Percentiles rank a stretch among this genome's conserved stretches.
Conservation (phyloP, 2,113 vertebrate species). For the Sphaerodactylus townsendi region DNA sequence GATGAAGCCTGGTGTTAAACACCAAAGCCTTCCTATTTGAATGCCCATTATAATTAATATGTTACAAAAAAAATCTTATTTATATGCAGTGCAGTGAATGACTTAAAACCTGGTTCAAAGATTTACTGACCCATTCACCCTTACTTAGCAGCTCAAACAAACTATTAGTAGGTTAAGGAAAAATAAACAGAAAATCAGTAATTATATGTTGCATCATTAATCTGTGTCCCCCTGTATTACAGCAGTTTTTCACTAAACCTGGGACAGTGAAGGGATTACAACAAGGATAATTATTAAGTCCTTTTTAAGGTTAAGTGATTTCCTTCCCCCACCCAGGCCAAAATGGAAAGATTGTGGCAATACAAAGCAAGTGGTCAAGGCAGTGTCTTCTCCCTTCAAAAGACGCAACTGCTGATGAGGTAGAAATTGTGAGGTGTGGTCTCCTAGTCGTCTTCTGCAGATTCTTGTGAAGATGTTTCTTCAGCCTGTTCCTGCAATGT, state of each 20-base stretch:
- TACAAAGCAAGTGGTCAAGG: slow-evolving; percentile 91
- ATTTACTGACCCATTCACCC: slow-evolving; percentile 74
- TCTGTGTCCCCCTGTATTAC: slow-evolving; percentile 84
- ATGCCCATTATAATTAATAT: slow-evolving; percentile 69
- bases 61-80: slow-evolving; percentile 64
- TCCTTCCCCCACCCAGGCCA: slow-evolving; percentile 63
- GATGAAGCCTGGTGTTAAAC: slow-evolving; percentile 59
- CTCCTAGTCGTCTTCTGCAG: slow-evolving; percentile 88
- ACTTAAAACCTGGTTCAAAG: slow-evolving; percentile 71
- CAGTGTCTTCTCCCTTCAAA: slow-evolving; percentile 91
- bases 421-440: slow-evolving; percentile 84
- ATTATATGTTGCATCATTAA: slow-evolving; percentile 80
- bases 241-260: slow-evolving; percentile 87
- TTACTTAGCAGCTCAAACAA: slow-evolving; percentile 77
- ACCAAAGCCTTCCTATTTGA: slow-evolving; percentile 68
- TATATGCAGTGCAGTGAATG: slow-evolving; percentile 75
- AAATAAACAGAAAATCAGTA: slow-evolving; percentile 74
- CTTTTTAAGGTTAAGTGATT: slow-evolving; percentile 78
- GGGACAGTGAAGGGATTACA: slow-evolving; percentile 83
- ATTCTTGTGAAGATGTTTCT: slow-evolving; percentile 86
- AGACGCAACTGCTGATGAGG: slow-evolving; percentile 95
- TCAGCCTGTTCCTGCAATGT: slow-evolving; percentile 85
- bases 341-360: slow-evolving; percentile 82
- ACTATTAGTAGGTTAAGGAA: slow-evolving; percentile 81
- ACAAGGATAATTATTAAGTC: slow-evolving; percentile 79